Evolutionary conservation across 2,888 invertebrate species (phyloP), one percentile per base, ranked within the genome.

Genomic region (Drosophila putrida): DNA sequence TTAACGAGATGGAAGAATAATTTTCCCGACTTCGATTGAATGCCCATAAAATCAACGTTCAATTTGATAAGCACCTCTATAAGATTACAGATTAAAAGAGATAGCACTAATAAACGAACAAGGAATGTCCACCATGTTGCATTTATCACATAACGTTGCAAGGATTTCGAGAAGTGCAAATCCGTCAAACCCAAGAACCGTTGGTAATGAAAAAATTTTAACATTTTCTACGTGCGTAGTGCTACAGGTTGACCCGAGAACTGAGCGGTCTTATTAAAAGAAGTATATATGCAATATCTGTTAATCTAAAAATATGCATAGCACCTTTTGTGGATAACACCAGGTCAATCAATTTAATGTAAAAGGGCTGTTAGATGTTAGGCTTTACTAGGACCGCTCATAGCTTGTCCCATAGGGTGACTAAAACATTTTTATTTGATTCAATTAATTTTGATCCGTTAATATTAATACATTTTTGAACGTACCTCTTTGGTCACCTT

Each of bases 401-500:
- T 3, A 20, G 1, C 20, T 2, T 20, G 20, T 20, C 2, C 20
- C 20, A 20, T 20, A 20, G 20, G 20, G 20, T 20, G 20, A 20
- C 20, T 20, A 20, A 20, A 20, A 0, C 1, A 20, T 20, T 20
- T 3, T 20, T 20, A 20, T 20, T 20, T 20, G 20, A 1, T 2
- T 20, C 20, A 20, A 3, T 20, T 3, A 0, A 9, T 20, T 20
- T 20, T 20, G 20, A 20, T 20, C 20, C 3, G 20, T 20, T 20
- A 20, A 3, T 20, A 20, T 20, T 20, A 0, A 50, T 20, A 3
- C 2, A 20, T 20, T 20, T 20, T 20, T 20, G 2, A 20, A 51
- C 78, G 73, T 39, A 72, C 78, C 78, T 75, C 67, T 2, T 46
- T 43, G 15, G 25, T 27, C n/a, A 77, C 25, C 28, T 63, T 39